phyloP scores from a whole-genome alignment of 2,888 invertebrate genomes.

The Zaprionus obscuricornis region DNA sequence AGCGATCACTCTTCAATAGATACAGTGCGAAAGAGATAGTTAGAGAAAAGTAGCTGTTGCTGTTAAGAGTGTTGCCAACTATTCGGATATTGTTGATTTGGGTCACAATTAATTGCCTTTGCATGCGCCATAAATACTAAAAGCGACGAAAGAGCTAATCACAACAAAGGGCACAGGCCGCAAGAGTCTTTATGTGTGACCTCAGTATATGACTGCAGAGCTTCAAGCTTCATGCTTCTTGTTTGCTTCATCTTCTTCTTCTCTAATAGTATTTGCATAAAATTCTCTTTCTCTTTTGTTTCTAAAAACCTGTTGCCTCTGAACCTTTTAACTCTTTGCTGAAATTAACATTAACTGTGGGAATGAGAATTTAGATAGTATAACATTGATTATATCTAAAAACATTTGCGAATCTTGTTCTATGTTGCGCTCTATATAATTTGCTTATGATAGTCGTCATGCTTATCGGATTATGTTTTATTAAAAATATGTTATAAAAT shows the following conservation, averaged over 20 bases:
- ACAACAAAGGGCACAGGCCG: conserved; percentile 68
- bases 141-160: conserved; percentile 66
- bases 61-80: conserved; percentile 50
- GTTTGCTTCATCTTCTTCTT: too few relatives aligned
- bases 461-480: too few relatives aligned
- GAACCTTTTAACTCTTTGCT: too few relatives aligned
- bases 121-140: conserved; percentile 80
- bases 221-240: too few relatives aligned
- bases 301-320: conserved; percentile 33
- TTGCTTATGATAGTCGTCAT: too few relatives aligned
- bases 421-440: not conserved
- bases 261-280: too few relatives aligned
- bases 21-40: too few relatives aligned
- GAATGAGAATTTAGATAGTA: conserved; percentile 1
- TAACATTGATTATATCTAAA: not conserved
- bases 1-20: conserved; percentile 2
- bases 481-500: too few relatives aligned
- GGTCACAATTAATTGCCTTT: conserved; percentile 81
- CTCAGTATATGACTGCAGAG: too few relatives aligned
- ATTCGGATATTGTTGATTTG: conserved; percentile 70
- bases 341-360: conserved; percentile 6
- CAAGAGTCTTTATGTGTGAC: conserved; percentile 34
- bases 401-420: not conserved
- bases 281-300: not conserved
- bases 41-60: not conserved